Evolutionary conservation across 2,888 invertebrate species (phyloP), one percentile per base, ranked within the genome.

Genomic region (Apoda limacodes): DNA sequence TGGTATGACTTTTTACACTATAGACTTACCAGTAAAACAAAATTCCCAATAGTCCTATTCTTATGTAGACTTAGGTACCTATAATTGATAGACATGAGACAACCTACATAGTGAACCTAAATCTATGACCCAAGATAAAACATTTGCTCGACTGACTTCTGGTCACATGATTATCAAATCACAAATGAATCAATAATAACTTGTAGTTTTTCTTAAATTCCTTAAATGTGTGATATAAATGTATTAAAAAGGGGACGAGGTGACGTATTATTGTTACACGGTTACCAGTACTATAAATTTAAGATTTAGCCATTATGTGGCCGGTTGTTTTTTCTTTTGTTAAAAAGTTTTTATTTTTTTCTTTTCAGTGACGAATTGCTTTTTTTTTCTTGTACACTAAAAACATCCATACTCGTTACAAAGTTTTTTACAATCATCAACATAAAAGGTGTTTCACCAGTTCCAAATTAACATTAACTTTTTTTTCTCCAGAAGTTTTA

Each of bases 221-320:
- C n/a, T n/a, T n/a, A n/a, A n/a, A n/a, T n/a, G n/a, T n/a, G n/a
- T n/a, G n/a, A n/a, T n/a, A n/a, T n/a, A n/a, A n/a, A n/a, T n/a
- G n/a, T n/a, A n/a, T n/a, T n/a, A n/a, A n/a, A n/a, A n/a, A n/a
- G n/a, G n/a, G n/a, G n/a, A n/a, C n/a, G n/a, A n/a, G n/a, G 31
- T 45, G 35, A 22, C 4, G 25, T 6, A 11, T 26, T 46, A 30
- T 45, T 34, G 32, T 35, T 19, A 14, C 25, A 19, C 1, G 5
- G 20, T 11, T 6, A 19, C 19, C 6, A 19, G 19, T 9, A 19
- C 19, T 19, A 19, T 19, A 6, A 5, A 9, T 19, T 9, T 9
- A 9, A 19, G 19, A 6, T 19, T 19, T 19, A 19, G 19, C 9
- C 19, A 19, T 19, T 19, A 9, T 19, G 5, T 5, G n/a, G n/a